Evolutionary conservation across 2,797 vertebrate genomes (phyloP).

Genomic region (Ara ararauna): DNA sequence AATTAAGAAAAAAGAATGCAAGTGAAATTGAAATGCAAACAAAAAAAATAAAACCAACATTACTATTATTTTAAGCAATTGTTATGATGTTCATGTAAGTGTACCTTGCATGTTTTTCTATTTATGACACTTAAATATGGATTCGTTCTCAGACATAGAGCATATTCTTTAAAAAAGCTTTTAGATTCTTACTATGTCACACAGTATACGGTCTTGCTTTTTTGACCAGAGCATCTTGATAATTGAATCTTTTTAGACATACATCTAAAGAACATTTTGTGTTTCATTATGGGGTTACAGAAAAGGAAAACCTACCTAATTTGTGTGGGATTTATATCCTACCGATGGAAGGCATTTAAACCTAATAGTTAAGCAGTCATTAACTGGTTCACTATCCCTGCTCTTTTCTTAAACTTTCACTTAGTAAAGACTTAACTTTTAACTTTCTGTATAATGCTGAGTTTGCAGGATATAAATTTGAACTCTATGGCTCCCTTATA

Average conservation of each 20-base stretch:
- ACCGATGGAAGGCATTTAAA: neutral
- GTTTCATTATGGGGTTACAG: neutral
- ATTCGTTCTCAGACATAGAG: neutral
- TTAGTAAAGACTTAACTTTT: neutral
- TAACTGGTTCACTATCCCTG: neutral
- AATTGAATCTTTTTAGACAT: neutral
- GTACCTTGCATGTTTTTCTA: neutral
- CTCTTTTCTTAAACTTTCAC: neutral
- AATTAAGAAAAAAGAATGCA: neutral
- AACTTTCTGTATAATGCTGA: neutral
- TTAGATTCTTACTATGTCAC: neutral
- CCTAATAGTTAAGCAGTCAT: neutral
- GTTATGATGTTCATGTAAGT: neutral
- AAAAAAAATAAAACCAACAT: neutral
- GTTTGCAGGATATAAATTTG: neutral
- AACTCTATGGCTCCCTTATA: neutral
- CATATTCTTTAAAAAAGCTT: neutral
- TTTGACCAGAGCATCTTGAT: neutral
- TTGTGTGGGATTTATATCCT: neutral
- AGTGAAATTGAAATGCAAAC: neutral
- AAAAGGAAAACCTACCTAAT: neutral
- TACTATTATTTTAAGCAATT: neutral
- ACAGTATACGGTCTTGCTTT: neutral
- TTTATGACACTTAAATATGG: neutral
- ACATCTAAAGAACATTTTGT: neutral